Evolutionary conservation across 2,113 vertebrate genomes (phyloP).

Genomic region (Odocoileus virginianus): DNA sequence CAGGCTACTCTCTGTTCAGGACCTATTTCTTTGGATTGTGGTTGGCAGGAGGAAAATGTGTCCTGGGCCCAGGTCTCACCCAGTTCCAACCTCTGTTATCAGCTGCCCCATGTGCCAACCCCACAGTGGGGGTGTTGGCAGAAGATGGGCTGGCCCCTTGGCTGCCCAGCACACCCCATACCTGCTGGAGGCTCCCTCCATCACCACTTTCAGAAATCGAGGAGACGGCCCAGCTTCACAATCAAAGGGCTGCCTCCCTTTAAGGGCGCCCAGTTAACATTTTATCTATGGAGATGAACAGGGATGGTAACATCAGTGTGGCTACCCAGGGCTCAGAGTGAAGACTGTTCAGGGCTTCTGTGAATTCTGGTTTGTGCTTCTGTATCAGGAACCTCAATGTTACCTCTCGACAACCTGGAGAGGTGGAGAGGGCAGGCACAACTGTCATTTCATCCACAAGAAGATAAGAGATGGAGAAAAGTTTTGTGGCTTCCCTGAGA

Average conservation of each 20-base stretch:
- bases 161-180: neutral
- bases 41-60: neutral
- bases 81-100: neutral
- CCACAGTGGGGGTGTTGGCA: rapidly evolving
- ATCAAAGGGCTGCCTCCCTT: neutral
- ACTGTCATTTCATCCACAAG: neutral
- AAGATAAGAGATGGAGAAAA: neutral
- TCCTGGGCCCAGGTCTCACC: neutral
- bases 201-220: neutral
- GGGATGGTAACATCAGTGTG: neutral
- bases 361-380: neutral
- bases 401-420: neutral
- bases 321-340: neutral
- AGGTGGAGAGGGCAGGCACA: neutral
- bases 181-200: neutral
- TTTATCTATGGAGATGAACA: neutral
- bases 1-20: neutral
- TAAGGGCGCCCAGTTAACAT: neutral
- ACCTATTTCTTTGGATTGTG: neutral
- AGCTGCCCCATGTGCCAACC: neutral
- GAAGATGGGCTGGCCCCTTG: neutral
- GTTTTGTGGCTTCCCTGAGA: neutral
- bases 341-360: neutral
- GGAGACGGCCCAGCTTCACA: neutral
- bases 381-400: neutral